These are phyloP conservation scores for Urocitellus parryii DNA, from an alignment of 2,113 vertebrate species.

Conservation along the genomic window DNA sequence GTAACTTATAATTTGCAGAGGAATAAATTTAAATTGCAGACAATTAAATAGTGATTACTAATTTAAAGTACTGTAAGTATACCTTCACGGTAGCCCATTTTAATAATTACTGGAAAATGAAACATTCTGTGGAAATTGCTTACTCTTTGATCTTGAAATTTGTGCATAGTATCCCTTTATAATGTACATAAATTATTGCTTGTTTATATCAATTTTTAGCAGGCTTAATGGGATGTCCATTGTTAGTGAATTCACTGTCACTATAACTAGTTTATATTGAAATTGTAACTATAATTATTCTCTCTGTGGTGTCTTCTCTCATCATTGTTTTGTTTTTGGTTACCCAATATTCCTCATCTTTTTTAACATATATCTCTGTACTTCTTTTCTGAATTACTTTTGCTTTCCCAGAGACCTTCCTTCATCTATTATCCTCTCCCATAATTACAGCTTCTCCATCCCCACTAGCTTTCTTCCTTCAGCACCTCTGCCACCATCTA, in stretches of 20 bases:
- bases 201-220: background rate
- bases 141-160: background rate
- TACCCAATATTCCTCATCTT: background rate
- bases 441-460: background rate
- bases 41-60: background rate
- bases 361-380: background rate
- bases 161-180: background rate
- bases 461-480: background rate
- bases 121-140: background rate
- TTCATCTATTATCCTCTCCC: background rate
- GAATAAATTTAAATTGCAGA: background rate
- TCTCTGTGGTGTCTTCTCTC: background rate
- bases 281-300: background rate
- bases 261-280: background rate
- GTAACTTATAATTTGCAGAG: background rate
- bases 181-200: background rate
- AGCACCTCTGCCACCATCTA: background rate
- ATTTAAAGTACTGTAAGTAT: background rate
- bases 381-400: background rate
- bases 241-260: background rate
- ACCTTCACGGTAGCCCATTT: rapidly evolving
- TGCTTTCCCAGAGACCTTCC: background rate
- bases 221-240: background rate
- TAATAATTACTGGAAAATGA: background rate
- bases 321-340: background rate